phyloP scores from a whole-genome alignment of 2,797 vertebrate species.

The Chelon labrosus region DNA sequence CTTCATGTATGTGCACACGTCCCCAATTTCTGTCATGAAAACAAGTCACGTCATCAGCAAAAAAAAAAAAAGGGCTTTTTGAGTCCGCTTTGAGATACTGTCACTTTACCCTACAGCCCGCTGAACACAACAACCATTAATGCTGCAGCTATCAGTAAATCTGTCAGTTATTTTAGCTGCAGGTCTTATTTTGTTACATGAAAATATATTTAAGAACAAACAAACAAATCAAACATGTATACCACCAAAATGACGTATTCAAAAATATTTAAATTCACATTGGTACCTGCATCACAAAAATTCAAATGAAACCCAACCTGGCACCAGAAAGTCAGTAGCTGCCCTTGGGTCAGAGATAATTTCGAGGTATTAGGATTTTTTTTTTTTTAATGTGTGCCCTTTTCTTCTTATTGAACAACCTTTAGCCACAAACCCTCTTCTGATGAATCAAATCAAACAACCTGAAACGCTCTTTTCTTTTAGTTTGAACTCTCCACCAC shows the following conservation, averaged over 20 bases:
- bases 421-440: not conserved
- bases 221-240: not conserved
- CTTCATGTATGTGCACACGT: constrained; percentile 74
- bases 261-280: constrained; percentile 26
- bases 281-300: not conserved
- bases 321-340: not conserved
- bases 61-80: not conserved
- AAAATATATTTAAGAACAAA: not conserved
- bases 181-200: not conserved
- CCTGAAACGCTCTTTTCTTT: not conserved
- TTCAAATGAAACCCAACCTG: constrained; percentile 17
- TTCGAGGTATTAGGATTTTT: not conserved
- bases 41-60: not conserved
- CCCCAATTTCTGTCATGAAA: constrained; percentile 23
- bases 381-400: not conserved
- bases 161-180: not conserved
- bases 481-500: not conserved
- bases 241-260: not conserved
- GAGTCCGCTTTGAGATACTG: not conserved
- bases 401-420: not conserved
- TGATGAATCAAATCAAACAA: not conserved
- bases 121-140: not conserved
- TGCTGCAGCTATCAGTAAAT: not conserved
- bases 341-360: not conserved
- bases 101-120: too few species aligned